Evolutionary conservation across 1,140 invertebrate species (phyloP), one percentile per base, ranked within the genome.

Genomic region (Sitodiplosis mosellana): DNA sequence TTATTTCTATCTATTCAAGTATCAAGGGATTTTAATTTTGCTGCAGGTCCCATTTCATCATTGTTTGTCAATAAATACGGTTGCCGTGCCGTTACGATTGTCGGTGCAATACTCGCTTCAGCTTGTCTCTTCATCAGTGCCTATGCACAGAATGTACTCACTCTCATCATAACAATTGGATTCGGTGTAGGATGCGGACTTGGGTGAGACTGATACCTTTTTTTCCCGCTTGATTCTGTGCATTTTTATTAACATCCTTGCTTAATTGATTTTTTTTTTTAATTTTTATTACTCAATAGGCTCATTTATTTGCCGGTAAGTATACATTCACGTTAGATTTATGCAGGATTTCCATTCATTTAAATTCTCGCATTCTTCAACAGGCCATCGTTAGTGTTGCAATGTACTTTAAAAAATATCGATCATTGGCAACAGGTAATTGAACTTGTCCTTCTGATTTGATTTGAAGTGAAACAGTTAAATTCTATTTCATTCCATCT

Each of bases 321-420:
- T 4, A 4, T 15, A 40, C 4, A 8, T 36, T 36, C 8, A 40
- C 3, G 37, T 12, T 40, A 4, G 5, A 40, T 40, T 40, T 40
- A 40, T 40, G 3, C 17, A 5, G 10, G 3, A 27, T 14, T 45
- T n/a, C 91, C 95, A 50, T 60, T 69, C 95, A 21, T 27, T 3
- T 27, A 5, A 10, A 27, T 27, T 27, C 27, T 27, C 10, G 4
- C 27, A 91, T 95, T 51, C 95, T 94, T 60, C 69, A 95, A 21
- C 91, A 91, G 1, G 89, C 91, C 42, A 94, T 95, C 48, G 89
- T 94, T 21, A 88, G 84, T 59, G 91, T 95, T 8, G 91, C 89
- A 3, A 84, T 82, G 49, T 95, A 94, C 70, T 96, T 96, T 58
- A 89, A 95, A 55, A 81, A 83, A 54, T 82, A 80, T 52, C 72